A percentile compares a stretch with the other conserved stretches of the same genome.
Conservation (phyloP, 2,888 invertebrate species). For the Hirtodrosophila confusa region DNA sequence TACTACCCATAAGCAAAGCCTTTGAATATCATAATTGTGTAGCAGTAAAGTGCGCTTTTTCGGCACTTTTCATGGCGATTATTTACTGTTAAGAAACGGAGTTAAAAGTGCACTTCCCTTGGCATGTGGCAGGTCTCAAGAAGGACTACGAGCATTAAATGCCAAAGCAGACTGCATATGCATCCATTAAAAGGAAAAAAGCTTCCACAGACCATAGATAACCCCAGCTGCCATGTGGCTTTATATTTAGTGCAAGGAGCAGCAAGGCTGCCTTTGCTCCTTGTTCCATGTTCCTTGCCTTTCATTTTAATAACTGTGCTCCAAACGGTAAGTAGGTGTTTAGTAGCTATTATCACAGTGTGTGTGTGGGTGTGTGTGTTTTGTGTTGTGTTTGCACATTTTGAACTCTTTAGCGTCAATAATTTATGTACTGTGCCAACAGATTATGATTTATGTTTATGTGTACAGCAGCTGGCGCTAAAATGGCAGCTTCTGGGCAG, state of each 20-base stretch:
- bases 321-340: constrained; percentile 69
- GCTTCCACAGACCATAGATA: constrained; percentile 32
- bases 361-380: constrained; percentile 32
- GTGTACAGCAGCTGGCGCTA: constrained; percentile 48
- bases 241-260: constrained; percentile 31
- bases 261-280: not conserved
- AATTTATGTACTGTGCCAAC: constrained; percentile 76
- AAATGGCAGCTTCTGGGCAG: constrained; percentile 27
- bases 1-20: too few species aligned
- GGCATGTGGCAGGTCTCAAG: not conserved
- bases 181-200: constrained; percentile 35
- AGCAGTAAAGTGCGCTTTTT: too few species aligned
- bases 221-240: constrained; percentile 33
- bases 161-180: constrained; percentile 44
- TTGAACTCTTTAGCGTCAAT: constrained; percentile 78
- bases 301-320: constrained; percentile 60
- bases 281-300: constrained; percentile 20
- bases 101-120: too few species aligned
- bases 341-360: constrained; percentile 69
- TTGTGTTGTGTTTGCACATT: constrained; percentile 46
- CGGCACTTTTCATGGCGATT: too few species aligned
- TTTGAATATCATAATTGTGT: too few species aligned
- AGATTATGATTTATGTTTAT: constrained; percentile 76
- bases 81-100: too few species aligned
- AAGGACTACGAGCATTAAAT: constrained; percentile 13